Base-by-base conservation (phyloP, 2,888 invertebrate genomes). In the Boloria selene region DNA sequence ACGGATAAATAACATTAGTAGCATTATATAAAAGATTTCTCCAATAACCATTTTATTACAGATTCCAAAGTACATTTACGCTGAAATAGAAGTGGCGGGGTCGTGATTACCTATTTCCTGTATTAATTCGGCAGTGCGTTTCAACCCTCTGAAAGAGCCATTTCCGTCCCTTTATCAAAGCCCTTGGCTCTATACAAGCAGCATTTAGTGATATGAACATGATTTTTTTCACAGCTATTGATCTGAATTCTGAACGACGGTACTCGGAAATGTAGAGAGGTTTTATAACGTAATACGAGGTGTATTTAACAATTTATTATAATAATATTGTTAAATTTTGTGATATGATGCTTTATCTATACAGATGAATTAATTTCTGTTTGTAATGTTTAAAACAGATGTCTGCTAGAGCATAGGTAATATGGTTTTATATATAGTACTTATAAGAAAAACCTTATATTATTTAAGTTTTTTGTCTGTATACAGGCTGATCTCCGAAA, bases 101-200 rank as follows among this genome's bases (percentile, higher is more conserved):
- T 64, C 61, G 61, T 64, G 67, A 74, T 74, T 71, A 71, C 70
- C 72, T 70, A 75, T 74, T 74, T 76, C 74, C 76, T 56, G 66
- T 67, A 65, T 72, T 73, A 73, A 74, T 75, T 74, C 69, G 52
- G 68, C 63, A 65, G 65, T 66, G 67, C 72, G 70, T 74, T 73
- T 64, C 72, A 64, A 70, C 68, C 69, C 71, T 65, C 69, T 72
- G 72, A 69, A 73, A 74, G 66, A 68, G 62, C 68, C 74, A 73
- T 73, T 74, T 75, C 75, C 75, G 73, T 59, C 72, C 70, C 69
- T 72, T 73, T 73, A 71, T 74, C 69, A 70, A 64, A 69, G 65
- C 63, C 62, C 60, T 69, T 45, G 44, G 52, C 64, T 44, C 58
- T 38, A 65, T 47, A 62, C 52, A 61, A 64, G 60, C 60, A 63